These are phyloP conservation scores for Xylota sylvarum DNA, from an alignment of 2,888 invertebrate species.

Conservation along the genomic window DNA sequence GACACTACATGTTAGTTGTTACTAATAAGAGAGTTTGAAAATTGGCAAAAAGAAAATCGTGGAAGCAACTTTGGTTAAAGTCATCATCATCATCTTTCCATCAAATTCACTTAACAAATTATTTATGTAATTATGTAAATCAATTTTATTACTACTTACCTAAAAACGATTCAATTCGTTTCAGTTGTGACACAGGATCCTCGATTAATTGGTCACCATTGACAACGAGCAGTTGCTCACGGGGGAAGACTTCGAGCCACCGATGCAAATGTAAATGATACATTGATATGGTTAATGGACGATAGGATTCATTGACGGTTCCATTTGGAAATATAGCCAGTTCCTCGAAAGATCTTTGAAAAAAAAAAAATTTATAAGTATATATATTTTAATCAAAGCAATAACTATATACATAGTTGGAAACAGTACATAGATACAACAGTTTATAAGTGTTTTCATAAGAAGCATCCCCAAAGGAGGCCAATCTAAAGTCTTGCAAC, in stretches of 20 bases:
- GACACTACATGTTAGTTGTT: too few relatives aligned
- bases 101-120: too few relatives aligned
- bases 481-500: background rate
- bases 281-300: constrained; percentile 94
- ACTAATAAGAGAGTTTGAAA: too few relatives aligned
- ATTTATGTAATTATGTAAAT: too few relatives aligned
- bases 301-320: constrained; percentile 92
- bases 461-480: background rate
- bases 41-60: too few relatives aligned
- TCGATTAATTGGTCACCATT: constrained; percentile 97
- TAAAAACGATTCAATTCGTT: constrained; percentile 94
- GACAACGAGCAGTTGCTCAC: constrained; percentile 96
- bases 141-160: constrained; percentile 84
- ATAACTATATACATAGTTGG: too few relatives aligned
- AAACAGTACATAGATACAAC: too few relatives aligned
- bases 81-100: too few relatives aligned
- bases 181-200: constrained; percentile 94
- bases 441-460: too few relatives aligned
- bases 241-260: constrained; percentile 97
- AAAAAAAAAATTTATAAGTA: too few relatives aligned
- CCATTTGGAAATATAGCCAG: constrained; percentile 92
- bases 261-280: constrained; percentile 95
- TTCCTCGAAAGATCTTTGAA: constrained; percentile 90
- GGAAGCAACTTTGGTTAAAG: too few relatives aligned
- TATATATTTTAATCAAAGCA: too few relatives aligned